These are phyloP conservation scores for Malurus splendens DNA, from an alignment of 2,797 vertebrate genomes.

Conservation along the genomic window DNA sequence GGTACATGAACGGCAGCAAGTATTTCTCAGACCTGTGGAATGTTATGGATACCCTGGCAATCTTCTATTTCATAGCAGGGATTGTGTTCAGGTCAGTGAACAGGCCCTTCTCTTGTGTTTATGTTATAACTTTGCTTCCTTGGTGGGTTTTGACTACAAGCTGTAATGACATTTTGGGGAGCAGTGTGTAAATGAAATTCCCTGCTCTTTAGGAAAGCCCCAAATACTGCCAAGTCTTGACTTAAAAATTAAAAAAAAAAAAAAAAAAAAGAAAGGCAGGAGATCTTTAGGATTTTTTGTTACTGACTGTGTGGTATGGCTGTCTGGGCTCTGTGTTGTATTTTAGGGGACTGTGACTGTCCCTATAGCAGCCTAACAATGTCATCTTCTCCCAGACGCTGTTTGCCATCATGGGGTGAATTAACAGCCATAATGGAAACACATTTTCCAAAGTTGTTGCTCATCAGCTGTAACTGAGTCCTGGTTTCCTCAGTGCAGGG, in stretches of 20 bases:
- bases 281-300: background rate
- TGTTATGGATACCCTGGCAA: slow-evolving; percentile 74
- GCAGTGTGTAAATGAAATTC: rapidly evolving
- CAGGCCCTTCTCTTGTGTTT: background rate
- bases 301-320: background rate
- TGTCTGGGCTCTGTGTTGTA: background rate
- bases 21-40: slow-evolving; percentile 78
- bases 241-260: background rate
- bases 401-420: background rate
- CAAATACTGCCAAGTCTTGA: background rate
- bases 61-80: slow-evolving; percentile 77
- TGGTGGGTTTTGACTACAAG: background rate
- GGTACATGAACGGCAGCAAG: slow-evolving; percentile 76
- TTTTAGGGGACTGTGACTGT: background rate
- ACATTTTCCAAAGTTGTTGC: background rate
- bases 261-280: background rate
- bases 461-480: background rate
- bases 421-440: background rate
- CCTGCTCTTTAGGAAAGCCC: background rate
- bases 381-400: background rate
- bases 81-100: slow-evolving; percentile 76
- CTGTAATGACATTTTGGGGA: background rate
- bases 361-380: background rate
- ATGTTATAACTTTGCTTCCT: background rate
- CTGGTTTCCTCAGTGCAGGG: background rate